Evolutionary conservation across 1,140 invertebrate species (phyloP), one percentile per base, ranked within the genome.

Genomic region (Nephotettix cincticeps): DNA sequence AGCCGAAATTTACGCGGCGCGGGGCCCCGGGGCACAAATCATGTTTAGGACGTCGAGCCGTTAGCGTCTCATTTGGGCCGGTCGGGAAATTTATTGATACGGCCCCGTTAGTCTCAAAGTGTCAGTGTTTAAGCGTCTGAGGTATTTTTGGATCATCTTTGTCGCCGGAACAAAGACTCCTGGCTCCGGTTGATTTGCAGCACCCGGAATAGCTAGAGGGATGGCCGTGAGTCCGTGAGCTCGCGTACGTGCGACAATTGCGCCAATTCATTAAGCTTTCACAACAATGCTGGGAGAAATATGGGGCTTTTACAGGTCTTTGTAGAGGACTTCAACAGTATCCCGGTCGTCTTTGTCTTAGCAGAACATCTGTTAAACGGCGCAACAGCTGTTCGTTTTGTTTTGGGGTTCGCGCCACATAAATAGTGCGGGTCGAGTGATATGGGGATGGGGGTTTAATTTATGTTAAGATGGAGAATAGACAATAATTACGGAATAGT

Each of bases 21-120:
- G 32, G 32, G 32, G 32, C 14, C 32, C 4, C 32, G 32, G 4
- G 32, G 4, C 32, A 36, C 32, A 36, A 61, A 61, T 61, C 56
- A 61, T 61, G 56, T 61, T 61, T 61, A 61, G 56, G 56, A 25
- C 47, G 14, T 25, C 23, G 6, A 9, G 23, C 56, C 25, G 56
- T 61, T 61, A 61, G 56, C 23, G 56, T 61, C 56, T 61, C 56
- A 61, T 61, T 61, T 61, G 27, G 27, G 23, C 56, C 25, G 21
- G 47, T 40, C 28, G 21, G 56, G 56, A 61, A 61, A 61, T 61
- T 61, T 61, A 61, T 61, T 61, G 56, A 61, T 61, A 61, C 21
- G 21, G 56, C 23, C 21, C 23, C 56, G 56, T 61, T 61, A 14
- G 56, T 61, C 28, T 61, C 56, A 61, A 61, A 61, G 56, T 61